These are phyloP conservation scores for Chymomyza procnemis DNA, from an alignment of 2,888 invertebrate genomes.

Conservation along the genomic window DNA sequence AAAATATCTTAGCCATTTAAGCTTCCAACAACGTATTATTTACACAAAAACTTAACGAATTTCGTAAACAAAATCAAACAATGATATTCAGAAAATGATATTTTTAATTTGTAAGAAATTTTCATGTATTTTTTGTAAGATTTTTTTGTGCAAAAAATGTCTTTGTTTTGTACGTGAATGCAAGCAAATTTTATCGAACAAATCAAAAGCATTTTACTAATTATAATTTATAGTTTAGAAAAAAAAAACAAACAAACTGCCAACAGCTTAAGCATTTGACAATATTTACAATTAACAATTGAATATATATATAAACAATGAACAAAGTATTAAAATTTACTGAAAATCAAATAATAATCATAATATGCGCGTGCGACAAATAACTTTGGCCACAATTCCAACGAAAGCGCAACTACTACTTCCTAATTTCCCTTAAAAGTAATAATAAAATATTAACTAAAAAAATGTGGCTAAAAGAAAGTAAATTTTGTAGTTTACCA, in stretches of 20 bases:
- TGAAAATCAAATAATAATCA: neutral
- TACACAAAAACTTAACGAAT: constrained; percentile 11
- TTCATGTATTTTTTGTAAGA: constrained; percentile 30
- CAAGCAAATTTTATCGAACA: neutral
- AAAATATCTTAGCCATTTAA: constrained; percentile 36
- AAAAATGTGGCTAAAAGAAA: too few species aligned
- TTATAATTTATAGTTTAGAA: constrained; percentile 28
- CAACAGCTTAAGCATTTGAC: constrained; percentile 33
- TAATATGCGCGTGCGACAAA: neutral
- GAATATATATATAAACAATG: neutral
- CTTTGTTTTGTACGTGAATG: neutral
- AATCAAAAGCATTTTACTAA: neutral
- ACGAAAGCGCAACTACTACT: too few species aligned
- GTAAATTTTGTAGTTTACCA: too few species aligned
- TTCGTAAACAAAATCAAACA: neutral
- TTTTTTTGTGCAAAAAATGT: constrained; percentile 12
- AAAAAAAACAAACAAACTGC: constrained; percentile 37
- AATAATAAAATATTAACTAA: too few species aligned
- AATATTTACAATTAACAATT: neutral
- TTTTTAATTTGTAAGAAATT: constrained; percentile 28
- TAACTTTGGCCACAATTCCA: too few species aligned
- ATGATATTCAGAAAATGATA: constrained; percentile 17
- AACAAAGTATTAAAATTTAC: neutral
- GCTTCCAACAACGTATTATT: constrained; percentile 32
- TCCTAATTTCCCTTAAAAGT: too few species aligned